Evolutionary conservation across 2,797 vertebrate genomes (phyloP).

Genomic region (Pteropus rufus): DNA sequence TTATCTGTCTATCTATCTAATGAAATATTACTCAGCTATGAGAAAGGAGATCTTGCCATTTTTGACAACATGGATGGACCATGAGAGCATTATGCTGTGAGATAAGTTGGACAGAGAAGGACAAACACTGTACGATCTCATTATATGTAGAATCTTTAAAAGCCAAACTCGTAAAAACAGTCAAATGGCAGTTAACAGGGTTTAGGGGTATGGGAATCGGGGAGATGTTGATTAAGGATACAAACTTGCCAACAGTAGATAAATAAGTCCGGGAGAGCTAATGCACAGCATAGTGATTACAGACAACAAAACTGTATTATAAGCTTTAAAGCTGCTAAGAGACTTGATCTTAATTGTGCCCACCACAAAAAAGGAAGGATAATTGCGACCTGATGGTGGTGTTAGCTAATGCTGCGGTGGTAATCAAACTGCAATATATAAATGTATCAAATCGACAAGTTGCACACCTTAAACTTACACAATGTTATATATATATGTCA

Average conservation of each 20-base stretch:
- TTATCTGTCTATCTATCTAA: background rate
- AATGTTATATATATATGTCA: background rate
- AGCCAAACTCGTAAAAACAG: background rate
- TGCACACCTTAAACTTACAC: background rate
- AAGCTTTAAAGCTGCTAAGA: background rate
- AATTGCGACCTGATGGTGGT: background rate
- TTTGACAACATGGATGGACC: background rate
- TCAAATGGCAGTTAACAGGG: background rate
- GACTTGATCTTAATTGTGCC: background rate
- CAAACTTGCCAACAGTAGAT: background rate
- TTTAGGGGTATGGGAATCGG: background rate
- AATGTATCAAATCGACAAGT: background rate
- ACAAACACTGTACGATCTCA: background rate
- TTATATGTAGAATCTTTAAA: background rate
- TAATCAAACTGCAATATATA: background rate
- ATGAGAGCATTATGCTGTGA: background rate
- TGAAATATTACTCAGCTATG: background rate
- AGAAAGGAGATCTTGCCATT: background rate
- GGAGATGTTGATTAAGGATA: background rate
- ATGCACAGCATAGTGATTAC: background rate
- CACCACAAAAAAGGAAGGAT: background rate
- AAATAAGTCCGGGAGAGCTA: background rate
- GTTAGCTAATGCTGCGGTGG: background rate
- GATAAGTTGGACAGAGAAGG: background rate
- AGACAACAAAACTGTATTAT: background rate